phyloP scores from a whole-genome alignment of 2,113 vertebrate species.

The Suricata suricatta region DNA sequence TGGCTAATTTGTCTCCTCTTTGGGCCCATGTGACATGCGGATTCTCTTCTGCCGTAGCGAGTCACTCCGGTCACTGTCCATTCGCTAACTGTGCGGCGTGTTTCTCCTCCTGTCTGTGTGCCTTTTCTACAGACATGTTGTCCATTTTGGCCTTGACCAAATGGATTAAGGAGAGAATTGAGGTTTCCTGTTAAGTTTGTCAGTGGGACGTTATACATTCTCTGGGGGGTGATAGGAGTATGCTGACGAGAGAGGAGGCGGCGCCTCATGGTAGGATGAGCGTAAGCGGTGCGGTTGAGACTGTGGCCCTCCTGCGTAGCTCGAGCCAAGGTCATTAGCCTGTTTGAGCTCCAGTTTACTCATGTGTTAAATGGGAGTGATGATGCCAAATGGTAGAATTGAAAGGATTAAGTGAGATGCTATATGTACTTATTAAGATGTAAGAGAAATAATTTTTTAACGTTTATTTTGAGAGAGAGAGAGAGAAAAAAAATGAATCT shows the following conservation, averaged over 20 bases:
- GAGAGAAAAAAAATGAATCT: too few relatives aligned
- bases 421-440: neutral
- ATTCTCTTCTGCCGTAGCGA: neutral
- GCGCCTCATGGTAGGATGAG: neutral
- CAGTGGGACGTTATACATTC: neutral
- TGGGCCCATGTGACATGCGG: neutral
- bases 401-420: neutral
- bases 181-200: neutral
- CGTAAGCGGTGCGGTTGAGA: neutral
- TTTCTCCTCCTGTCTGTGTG: neutral
- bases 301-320: neutral
- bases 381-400: fast-evolving
- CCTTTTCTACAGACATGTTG: neutral
- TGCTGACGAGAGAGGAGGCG: neutral
- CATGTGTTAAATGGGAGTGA: neutral
- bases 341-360: neutral
- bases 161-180: neutral
- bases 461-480: too few relatives aligned
- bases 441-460: neutral
- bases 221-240: neutral
- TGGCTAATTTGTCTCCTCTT: neutral
- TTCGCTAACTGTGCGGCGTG: neutral
- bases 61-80: neutral
- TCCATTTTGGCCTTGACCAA: neutral
- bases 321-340: neutral